Evolutionary conservation across 2,888 invertebrate genomes (phyloP), one percentile per base, ranked within the genome.

Genomic region (Steromphala cineraria): DNA sequence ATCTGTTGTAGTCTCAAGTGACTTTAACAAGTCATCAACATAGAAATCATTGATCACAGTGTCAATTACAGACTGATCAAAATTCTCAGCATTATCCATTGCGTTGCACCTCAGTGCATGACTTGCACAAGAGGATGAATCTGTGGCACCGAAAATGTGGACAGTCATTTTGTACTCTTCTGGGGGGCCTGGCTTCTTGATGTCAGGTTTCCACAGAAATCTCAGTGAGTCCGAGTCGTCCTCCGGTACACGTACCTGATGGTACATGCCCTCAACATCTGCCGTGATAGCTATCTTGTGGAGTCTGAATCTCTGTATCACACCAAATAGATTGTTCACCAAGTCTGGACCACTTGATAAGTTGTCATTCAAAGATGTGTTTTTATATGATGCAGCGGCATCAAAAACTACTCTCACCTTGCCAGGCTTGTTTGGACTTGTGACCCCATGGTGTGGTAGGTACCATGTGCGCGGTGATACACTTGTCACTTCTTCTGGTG

Each of bases 221-320:
- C 78, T 56, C 19, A 78, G 24, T 21, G 75, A 36, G 53, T 75
- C 75, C 8, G 52, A 52, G 10, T 46, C 52, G 8, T 21, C 52
- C 21, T n/a, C 31, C 8, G 53, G 56, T n/a, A 77, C 56, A 17
- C 28, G 21, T 19, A 77, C 77, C 36, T 77, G 77, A 36, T 75
- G 56, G 55, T 56, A 80, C 80, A 80, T 80, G 15, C 53, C 31
- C 56, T 80, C 80, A 21, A 80, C 67, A 53, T 80, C 80, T 15
- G 62, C 62, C 15, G 76, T 53, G n/a, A 80, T 56, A 0, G 80
- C 80, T 15, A 76, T 53, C 19, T n/a, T 13, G 17, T 75, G n/a
- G 15, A 56, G 56, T 75, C 80, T 46, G 62, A 80, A 80, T 17
- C 80, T 53, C 28, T 55, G 13, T 28, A 80, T 36, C 2, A 80